Evolutionary conservation across 2,113 vertebrate species (phyloP).

Genomic region (Hipposideros armiger): DNA sequence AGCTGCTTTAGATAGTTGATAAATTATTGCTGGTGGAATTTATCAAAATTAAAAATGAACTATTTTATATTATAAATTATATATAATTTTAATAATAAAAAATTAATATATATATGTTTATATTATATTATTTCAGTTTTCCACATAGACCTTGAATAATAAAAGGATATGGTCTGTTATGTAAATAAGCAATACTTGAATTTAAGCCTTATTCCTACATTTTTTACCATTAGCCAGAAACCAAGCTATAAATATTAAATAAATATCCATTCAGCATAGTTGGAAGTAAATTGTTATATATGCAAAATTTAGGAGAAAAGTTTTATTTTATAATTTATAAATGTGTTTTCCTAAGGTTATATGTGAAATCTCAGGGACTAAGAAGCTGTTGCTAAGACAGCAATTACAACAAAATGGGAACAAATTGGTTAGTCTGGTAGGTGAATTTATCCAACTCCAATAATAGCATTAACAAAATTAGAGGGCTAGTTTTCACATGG

Average conservation of each 20-base stretch:
- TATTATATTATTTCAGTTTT: background rate
- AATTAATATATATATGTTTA: no score
- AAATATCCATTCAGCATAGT: background rate
- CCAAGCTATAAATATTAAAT: slow-evolving; percentile 57
- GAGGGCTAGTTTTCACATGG: slow-evolving; percentile 42
- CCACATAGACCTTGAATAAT: background rate
- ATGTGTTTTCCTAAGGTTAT: slow-evolving; percentile 22
- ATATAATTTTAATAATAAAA: no score
- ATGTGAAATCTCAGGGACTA: background rate
- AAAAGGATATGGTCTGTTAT: background rate
- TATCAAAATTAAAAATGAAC: slow-evolving; percentile 1
- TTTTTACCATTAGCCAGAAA: slow-evolving; percentile 59
- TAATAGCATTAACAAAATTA: slow-evolving; percentile 51
- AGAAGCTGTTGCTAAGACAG: slow-evolving; percentile 52
- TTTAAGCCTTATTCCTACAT: slow-evolving; percentile 23
- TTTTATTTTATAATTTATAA: slow-evolving; percentile 22
- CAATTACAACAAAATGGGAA: slow-evolving; percentile 56
- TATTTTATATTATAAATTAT: background rate
- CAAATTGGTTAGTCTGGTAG: slow-evolving; percentile 33
- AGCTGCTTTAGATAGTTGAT: background rate
- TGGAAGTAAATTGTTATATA: background rate
- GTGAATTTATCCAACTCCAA: slow-evolving; percentile 52
- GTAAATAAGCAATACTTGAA: slow-evolving; percentile 40
- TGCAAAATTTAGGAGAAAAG: background rate
- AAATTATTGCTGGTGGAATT: background rate